phyloP scores from a whole-genome alignment of 2,113 vertebrate species.

The Theropithecus gelada region DNA sequence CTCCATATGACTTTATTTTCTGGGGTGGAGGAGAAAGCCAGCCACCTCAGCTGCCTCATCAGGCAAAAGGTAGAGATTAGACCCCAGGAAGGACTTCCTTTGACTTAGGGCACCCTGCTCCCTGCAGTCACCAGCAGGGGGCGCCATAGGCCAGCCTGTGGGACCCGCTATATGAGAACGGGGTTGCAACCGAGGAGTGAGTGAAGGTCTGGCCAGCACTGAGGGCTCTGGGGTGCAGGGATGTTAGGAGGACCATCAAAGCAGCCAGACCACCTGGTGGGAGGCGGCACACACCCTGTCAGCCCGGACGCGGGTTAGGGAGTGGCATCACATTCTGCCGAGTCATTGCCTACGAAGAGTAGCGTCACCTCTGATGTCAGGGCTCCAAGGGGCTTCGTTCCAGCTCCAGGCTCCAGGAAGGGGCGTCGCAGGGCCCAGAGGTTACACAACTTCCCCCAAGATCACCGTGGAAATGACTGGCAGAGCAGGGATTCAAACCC shows the following conservation, averaged over 20 bases:
- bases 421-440: background rate
- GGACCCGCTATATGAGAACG: rapidly evolving
- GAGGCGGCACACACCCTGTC: background rate
- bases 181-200: rapidly evolving
- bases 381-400: background rate
- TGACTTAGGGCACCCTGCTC: background rate
- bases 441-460: conserved; percentile 13
- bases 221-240: background rate
- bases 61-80: background rate
- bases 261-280: background rate
- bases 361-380: conserved; percentile 62
- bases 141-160: background rate
- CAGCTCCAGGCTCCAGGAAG: conserved; percentile 17
- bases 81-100: background rate
- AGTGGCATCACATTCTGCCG: background rate
- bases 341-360: conserved; percentile 15
- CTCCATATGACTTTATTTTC: background rate
- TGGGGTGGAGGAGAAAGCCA: background rate
- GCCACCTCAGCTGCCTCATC: background rate
- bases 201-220: background rate
- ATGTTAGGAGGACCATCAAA: no score
- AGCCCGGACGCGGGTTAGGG: background rate
- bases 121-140: conserved; percentile 37
- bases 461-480: background rate
- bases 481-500: background rate